Base-by-base conservation (phyloP, 2,888 invertebrate genomes). In the Chirona hameri region DNA sequence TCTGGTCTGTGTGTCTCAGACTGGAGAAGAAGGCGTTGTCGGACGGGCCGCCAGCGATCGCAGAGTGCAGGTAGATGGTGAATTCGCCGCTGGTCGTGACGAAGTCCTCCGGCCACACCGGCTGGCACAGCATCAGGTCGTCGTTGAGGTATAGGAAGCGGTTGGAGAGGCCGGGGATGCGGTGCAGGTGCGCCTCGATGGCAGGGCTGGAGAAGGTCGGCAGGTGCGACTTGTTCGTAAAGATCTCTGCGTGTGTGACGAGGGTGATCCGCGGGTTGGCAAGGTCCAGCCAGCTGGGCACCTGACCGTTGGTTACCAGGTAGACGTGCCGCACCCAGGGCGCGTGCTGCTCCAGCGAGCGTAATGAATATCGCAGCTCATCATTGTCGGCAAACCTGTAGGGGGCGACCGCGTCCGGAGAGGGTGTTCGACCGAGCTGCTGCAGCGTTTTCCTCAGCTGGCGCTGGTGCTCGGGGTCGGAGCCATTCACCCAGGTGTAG, bases 401-500 rank as follows among this genome's bases (percentile, higher is more conserved):
- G 31, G 72, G 18, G 18, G 29, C 31, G 18, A 31, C 72, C 0
- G 72, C 72, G 21, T n/a, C n/a, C 57, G 24, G 57, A 4, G 57
- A 24, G 7, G 57, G 57, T 4, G 0, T 57, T 21, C 21, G 18
- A 5, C 57, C 18, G 24, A 69, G 65, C 27, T 12, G 12, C 27
- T 27, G 14, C 10, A 9, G 27, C 10, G 27, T 15, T 27, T 9
- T 27, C 1, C 12, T 12, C 83, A 92, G 87, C 81, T 90, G 87
- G 69, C 88, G 87, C 1, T 90, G 86, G 85, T 93, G 91, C 48
- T 86, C 86, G 0, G 92, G 91, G 87, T 95, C 94, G 0, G 93
- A 91, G 0, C 95, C 95, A 87, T 94, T 95, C 0, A 95, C 95
- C 95, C 95, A 95, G 0, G 94, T 94, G 87, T 95, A 95, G 0